Base-by-base conservation (phyloP, 2,113 vertebrate genomes). In the Psilopsiagon aurifrons region DNA sequence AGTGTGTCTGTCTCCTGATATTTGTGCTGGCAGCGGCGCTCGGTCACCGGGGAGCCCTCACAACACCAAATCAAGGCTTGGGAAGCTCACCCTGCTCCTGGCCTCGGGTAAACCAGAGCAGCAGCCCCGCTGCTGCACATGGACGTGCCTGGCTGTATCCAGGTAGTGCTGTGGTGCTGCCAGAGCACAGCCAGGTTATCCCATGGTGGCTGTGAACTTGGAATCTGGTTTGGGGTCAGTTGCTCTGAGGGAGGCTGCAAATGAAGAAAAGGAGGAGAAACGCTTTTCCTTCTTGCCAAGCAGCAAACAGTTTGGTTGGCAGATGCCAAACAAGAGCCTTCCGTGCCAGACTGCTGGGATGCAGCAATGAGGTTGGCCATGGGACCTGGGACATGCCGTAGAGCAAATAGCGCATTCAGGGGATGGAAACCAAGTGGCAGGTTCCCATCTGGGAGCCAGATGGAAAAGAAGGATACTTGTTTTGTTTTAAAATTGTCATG, bases 381-480 rank as follows among this genome's bases (percentile, higher is more conserved):
- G 0, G 49, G 52, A 39, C 29, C 25, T 13, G 19, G 37, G 39
- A 4, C 3, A 2, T 3, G 6, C 44, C 71, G 19, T 59, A 44
- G 85, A 79, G 70, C 70, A 83, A 47, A 41, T 0, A 62, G 37
- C 31, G 20, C 25, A 1, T 41, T 60, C 57, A n/a, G 86, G 69
- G 68, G 63, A 44, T 46, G 76, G 64, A 71, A 83, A 91, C n/a
- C 55, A 46, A 94, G 71, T 17, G 51, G 86, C 80, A 35, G 49
- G 28, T 41, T 92, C 71, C 88, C 95, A 94, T 94, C 95, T 97
- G 95, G 39, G 63, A 71, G 16, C 80, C 95, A 97, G 92, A 95
- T 92, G 96, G 92, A 75, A 80, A 76, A 86, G 49, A 70, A 85
- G n/a, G 80, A 51, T 31, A 10, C 33, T 95, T 95, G 88, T 67